Percentiles rank a stretch among this genome's conserved stretches.
phyloP scores from a whole-genome alignment of 1,140 invertebrate species.

The Metopolophium dirhodum region DNA sequence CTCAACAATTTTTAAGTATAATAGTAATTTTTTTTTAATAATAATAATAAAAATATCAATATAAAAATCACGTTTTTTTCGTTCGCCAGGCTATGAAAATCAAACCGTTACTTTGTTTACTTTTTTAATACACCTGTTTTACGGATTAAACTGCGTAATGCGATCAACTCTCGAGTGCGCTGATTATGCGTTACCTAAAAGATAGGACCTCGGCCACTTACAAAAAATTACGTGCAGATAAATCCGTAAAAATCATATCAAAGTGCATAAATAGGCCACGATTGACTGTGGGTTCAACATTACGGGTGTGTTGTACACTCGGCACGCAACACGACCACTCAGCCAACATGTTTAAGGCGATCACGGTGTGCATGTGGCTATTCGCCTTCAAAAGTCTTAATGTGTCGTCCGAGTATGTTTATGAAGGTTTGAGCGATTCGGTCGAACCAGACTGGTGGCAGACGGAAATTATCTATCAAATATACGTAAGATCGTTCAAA shows the following conservation, averaged over 20 bases:
- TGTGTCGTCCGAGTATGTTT: not conserved
- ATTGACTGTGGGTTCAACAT: not conserved
- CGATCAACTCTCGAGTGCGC: not conserved
- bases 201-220: not conserved
- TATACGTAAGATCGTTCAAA: constrained; percentile 71
- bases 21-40: too few relatives aligned
- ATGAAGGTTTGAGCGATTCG: not conserved
- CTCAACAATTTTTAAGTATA: not conserved
- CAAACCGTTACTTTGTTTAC: not conserved
- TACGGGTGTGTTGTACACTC: not conserved
- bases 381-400: not conserved
- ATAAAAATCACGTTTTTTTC: not conserved
- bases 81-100: not conserved
- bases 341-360: not conserved
- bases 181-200: not conserved
- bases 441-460: constrained; percentile 65
- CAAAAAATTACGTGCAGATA: not conserved
- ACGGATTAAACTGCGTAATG: not conserved
- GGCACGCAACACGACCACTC: too few relatives aligned
- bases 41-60: not conserved
- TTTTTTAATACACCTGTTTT: not conserved
- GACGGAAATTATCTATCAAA: constrained; percentile 65
- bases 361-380: not conserved
- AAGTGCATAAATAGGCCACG: constrained; percentile 24
- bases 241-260: not conserved